Base-by-base conservation (phyloP, 2,797 vertebrate genomes). In the Neomorphus geoffroyi region DNA sequence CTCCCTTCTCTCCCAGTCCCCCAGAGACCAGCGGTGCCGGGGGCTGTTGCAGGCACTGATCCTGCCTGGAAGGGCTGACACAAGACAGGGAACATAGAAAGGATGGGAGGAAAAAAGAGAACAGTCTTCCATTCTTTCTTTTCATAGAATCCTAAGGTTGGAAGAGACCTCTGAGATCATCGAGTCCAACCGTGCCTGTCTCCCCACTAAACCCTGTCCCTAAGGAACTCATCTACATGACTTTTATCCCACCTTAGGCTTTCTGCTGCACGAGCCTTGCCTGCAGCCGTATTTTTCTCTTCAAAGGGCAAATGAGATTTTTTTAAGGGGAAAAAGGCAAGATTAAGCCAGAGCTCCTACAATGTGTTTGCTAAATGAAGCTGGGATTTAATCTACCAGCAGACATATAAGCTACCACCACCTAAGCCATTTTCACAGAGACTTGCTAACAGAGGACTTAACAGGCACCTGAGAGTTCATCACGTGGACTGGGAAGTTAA, bases 371-470 rank as follows among this genome's bases (percentile, higher is more conserved):
- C 41, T 92, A 72, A 95, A 83, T n/a, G 41, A 70, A 94, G 64
- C 73, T 95, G 86, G 58, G 61, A 78, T 93, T 95, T 92, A 84
- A 93, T 88, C 82, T 87, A 24, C 43, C 43, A 66, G n/a, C 33
- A 75, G 75, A 83, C 54, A 48, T 35, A 85, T 32, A 86, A 70
- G 33, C 56, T 77, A 45, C 32, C 58, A 46, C 77, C 85, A 50
- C 39, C 75, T 22, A 73, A 81, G 70, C 83, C 83, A 28, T 79
- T 95, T 96, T 96, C 93, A 93, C 92, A 90, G 83, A 1, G 27
- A 91, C 75, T 54, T 94, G 95, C 39, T 95, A 94, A 95, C 70
- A 62, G 86, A 89, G 56, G 93, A 58, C 91, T 97, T 96, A 97
- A 69, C 93, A 95, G 89, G 46, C 77, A 92, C 65, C 73, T 75